Evolutionary conservation across 2,888 invertebrate species (phyloP).

Genomic region (Coelogynopora nodosa): DNA sequence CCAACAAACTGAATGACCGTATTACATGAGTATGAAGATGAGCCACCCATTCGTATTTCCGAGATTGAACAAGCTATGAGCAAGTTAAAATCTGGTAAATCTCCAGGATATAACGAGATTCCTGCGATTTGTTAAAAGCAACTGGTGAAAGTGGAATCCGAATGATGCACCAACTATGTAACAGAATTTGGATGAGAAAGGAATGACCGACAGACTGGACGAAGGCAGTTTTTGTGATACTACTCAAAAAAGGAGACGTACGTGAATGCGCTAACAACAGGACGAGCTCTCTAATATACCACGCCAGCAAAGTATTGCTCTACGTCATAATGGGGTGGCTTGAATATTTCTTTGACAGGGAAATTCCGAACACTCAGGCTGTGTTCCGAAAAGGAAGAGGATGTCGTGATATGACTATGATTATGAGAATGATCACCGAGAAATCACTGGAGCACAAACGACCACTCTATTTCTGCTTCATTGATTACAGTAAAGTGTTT

Average conservation of each 20-base stretch:
- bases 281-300: neutral
- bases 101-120: constrained; percentile 21
- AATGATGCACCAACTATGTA: constrained; percentile 27
- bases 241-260: constrained; percentile 32
- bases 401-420: constrained; percentile 23
- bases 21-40: constrained; percentile 5
- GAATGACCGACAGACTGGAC: constrained; percentile 28
- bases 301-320: constrained; percentile 10
- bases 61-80: constrained; percentile 34
- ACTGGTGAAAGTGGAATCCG: neutral
- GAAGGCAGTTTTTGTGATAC: neutral
- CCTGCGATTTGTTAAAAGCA: constrained; percentile 22
- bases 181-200: constrained; percentile 20
- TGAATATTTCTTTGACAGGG: neutral
- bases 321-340: constrained; percentile 1
- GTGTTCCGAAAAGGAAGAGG: constrained; percentile 32
- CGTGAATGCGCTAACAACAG: neutral
- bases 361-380: neutral
- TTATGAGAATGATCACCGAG: constrained; percentile 33
- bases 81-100: constrained; percentile 7
- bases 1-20: neutral
- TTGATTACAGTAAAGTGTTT: constrained; percentile 37
- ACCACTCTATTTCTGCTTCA: constrained; percentile 30
- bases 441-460: constrained; percentile 31
- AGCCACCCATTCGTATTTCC: constrained; percentile 25